Conservation (phyloP, 2,888 invertebrate species). For the Pseudococcus viburni region DNA sequence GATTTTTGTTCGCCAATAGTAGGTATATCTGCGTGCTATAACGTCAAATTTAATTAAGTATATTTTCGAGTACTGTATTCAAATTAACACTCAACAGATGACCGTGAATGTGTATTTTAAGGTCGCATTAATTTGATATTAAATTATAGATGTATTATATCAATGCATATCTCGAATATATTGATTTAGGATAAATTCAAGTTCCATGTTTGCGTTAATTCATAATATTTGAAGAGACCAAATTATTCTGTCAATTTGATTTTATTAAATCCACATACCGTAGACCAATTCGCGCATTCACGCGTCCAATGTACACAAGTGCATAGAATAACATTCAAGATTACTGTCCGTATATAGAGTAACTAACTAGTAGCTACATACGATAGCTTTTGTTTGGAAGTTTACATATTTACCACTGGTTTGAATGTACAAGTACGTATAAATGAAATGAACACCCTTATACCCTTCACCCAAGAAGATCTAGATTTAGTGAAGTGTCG, state of each 20-base stretch:
- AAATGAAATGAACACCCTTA: background rate
- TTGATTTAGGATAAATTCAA: constrained; percentile 42
- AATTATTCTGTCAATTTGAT: constrained; percentile 53
- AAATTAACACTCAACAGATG: background rate
- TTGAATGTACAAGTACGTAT: background rate
- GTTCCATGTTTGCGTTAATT: constrained; percentile 1
- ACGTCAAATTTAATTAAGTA: background rate
- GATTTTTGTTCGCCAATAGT: background rate
- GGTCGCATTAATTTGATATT: constrained; percentile 3
- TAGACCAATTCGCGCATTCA: background rate
- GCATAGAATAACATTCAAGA: constrained; percentile 28
- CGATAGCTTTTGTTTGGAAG: background rate
- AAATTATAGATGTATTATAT: constrained; percentile 6
- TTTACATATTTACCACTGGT: background rate
- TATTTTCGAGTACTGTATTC: background rate
- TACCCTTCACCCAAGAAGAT: no score
- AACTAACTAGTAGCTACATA: background rate
- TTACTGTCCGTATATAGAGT: background rate
- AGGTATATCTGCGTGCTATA: background rate
- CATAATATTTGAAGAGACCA: constrained; percentile 4
- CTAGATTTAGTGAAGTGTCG: no score
- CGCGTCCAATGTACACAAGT: background rate
- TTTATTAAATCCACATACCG: constrained; percentile 21
- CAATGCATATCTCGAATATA: constrained; percentile 2
- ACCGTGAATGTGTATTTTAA: background rate